phyloP scores from a whole-genome alignment of 2,888 invertebrate genomes.

The Glyphotaelius pellucidus region DNA sequence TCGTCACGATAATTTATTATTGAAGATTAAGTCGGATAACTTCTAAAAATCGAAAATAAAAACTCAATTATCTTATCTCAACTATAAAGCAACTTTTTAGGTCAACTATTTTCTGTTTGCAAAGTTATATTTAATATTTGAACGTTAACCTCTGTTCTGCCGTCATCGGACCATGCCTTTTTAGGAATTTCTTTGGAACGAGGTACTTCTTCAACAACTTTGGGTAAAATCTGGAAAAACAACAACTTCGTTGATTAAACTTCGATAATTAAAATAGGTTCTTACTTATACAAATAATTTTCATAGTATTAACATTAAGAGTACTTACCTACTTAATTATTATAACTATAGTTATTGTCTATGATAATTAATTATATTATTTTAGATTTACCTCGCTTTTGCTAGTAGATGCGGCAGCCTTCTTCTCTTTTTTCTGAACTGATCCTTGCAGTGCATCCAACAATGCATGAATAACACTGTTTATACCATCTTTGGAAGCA shows the following conservation, averaged over 20 bases:
- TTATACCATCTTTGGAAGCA: slow-evolving; percentile 34
- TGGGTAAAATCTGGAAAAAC: neutral
- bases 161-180: neutral
- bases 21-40: neutral
- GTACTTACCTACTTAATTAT: too few species aligned
- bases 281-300: too few species aligned
- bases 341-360: too few species aligned
- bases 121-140: neutral
- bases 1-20: neutral
- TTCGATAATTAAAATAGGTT: too few species aligned
- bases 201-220: neutral
- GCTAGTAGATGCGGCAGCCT: neutral
- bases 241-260: too few species aligned
- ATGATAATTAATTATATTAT: neutral
- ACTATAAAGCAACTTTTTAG: neutral
- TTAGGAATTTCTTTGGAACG: neutral
- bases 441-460: slow-evolving; percentile 42
- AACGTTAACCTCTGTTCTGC: neutral
- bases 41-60: too few species aligned
- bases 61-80: too few species aligned
- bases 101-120: too few species aligned
- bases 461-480: slow-evolving; percentile 39
- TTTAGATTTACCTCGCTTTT: neutral
- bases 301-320: too few species aligned
- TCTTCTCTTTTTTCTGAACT: slow-evolving; percentile 22